phyloP scores from a whole-genome alignment of 2,888 invertebrate genomes.

The Catocala nupta region DNA sequence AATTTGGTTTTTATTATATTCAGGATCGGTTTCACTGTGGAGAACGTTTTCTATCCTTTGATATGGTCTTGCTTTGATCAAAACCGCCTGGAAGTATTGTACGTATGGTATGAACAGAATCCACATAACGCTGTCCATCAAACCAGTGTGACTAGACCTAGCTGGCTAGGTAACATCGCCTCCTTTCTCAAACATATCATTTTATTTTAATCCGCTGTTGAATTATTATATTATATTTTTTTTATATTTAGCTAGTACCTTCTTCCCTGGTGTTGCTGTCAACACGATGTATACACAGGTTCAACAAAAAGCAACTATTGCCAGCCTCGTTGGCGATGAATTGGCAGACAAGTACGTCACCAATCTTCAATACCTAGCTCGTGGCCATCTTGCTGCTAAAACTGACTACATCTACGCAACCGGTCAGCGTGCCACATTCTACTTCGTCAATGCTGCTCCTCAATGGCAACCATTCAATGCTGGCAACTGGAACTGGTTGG shows the following conservation, averaged over 20 bases:
- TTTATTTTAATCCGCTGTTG: neutral
- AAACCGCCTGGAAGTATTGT: constrained; percentile 77
- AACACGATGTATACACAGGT: constrained; percentile 77
- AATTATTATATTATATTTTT: neutral
- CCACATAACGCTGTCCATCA: constrained; percentile 80
- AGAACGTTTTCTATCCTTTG: constrained; percentile 76
- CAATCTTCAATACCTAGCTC: constrained; percentile 77
- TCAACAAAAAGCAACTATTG: constrained; percentile 67
- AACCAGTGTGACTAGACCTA: constrained; percentile 78
- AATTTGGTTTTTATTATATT: constrained; percentile 21
- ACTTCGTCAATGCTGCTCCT: constrained; percentile 87
- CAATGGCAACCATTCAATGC: constrained; percentile 88
- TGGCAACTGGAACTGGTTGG: constrained; percentile 81
- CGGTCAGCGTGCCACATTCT: constrained; percentile 85
- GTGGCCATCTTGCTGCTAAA: constrained; percentile 80
- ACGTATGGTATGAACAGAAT: constrained; percentile 82
- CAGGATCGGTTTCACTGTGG: constrained; percentile 84
- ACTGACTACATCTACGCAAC: constrained; percentile 41
- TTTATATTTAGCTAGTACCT: constrained; percentile 48
- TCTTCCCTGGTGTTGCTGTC: constrained; percentile 78
- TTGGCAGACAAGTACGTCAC: constrained; percentile 82
- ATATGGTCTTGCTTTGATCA: constrained; percentile 86
- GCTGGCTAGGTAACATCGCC: constrained; percentile 70
- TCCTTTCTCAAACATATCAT: neutral
- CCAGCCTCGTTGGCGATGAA: constrained; percentile 63